Percentiles rank a stretch among this genome's conserved stretches.
phyloP scores from a whole-genome alignment of 2,888 invertebrate species.

The Calliopum simillimum region DNA sequence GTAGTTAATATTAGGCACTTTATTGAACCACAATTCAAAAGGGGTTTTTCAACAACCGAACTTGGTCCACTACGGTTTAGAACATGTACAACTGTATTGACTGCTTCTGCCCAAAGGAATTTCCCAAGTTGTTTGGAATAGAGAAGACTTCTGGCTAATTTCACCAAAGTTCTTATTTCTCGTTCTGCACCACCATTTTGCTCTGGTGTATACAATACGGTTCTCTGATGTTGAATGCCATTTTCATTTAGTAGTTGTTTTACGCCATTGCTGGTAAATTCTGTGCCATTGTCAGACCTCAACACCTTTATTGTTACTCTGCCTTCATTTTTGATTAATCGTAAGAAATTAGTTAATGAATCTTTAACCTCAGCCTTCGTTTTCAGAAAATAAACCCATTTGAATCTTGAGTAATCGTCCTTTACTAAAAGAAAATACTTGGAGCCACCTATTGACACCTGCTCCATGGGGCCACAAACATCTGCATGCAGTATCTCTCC shows the following conservation, averaged over 20 bases:
- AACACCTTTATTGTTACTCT: not conserved
- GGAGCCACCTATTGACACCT: not conserved
- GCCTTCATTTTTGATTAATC: not conserved
- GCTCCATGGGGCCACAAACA: conserved; percentile 8
- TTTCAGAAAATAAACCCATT: not conserved
- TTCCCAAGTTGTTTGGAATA: not conserved
- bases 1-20: too few species aligned
- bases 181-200: not conserved
- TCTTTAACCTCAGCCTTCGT: not conserved
- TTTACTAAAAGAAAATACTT: not conserved
- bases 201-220: not conserved
- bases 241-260: not conserved
- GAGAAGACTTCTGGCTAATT: not conserved
- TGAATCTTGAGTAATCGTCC: not conserved
- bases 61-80: too few species aligned
- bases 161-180: not conserved
- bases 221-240: conserved; percentile 5
- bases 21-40: conserved; percentile 38
- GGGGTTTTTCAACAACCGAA: too few species aligned
- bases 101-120: not conserved
- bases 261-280: conserved; percentile 32
- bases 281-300: conserved; percentile 19
- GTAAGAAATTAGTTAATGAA: not conserved
- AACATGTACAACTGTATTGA: not conserved
- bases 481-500: too few species aligned